phyloP scores from a whole-genome alignment of 2,113 vertebrate genomes.

The Sinosuthora webbiana region DNA sequence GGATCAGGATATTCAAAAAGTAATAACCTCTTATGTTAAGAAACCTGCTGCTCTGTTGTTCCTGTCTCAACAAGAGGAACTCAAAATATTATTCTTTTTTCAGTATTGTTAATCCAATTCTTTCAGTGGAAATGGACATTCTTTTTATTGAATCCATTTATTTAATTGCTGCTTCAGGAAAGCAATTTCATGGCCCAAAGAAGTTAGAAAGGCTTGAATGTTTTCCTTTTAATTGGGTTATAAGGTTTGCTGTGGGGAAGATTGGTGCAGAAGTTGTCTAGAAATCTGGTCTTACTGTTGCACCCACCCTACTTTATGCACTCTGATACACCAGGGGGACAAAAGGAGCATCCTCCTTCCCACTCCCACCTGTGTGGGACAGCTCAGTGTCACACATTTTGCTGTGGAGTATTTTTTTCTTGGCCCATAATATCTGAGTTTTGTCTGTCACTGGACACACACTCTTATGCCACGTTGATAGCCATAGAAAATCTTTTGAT shows the following conservation, averaged over 20 bases:
- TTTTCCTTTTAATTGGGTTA: not conserved
- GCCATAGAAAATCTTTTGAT: not conserved
- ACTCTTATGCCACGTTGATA: not conserved
- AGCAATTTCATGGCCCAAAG: not conserved
- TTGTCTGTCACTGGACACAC: not conserved
- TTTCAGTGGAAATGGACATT: not conserved
- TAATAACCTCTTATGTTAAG: not conserved
- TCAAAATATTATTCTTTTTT: not conserved
- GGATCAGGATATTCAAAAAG: not conserved
- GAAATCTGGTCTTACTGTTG: not conserved
- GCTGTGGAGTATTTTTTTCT: not conserved
- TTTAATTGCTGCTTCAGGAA: not conserved
- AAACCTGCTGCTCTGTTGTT: not conserved
- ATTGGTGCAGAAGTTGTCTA: not conserved
- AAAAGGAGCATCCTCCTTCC: not conserved
- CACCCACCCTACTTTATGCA: rapidly evolving
- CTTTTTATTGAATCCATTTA: not conserved
- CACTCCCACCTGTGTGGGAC: not conserved
- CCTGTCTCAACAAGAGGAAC: not conserved
- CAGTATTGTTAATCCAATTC: slow-evolving; percentile 17
- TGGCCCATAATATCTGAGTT: not conserved
- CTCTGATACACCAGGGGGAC: not conserved
- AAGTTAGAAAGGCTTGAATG: not conserved
- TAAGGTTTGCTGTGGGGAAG: not conserved
- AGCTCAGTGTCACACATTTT: not conserved